phyloP scores from a whole-genome alignment of 2,113 vertebrate genomes.

The mouse (Mus musculus) region DNA sequence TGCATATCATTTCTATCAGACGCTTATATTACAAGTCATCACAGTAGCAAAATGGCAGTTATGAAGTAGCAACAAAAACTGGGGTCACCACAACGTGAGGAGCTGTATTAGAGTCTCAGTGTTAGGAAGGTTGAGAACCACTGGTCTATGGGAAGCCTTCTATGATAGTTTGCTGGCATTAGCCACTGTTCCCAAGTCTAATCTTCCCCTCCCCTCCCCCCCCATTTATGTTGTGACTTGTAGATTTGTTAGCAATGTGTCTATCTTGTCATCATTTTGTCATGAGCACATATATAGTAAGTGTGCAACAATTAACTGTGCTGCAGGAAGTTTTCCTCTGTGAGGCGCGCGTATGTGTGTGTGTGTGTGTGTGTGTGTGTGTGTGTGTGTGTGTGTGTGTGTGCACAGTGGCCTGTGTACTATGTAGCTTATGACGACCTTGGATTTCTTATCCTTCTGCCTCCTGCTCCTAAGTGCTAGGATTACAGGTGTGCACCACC shows the following conservation, averaged over 20 bases:
- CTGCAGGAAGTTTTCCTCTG: not conserved
- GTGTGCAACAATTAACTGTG: not conserved
- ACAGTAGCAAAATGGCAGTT: not conserved
- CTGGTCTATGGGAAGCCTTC: not conserved
- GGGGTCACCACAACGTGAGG: not conserved
- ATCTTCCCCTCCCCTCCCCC: not conserved
- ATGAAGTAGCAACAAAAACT: not conserved
- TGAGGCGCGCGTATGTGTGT: not conserved
- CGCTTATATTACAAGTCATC: not conserved
- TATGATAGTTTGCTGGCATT: not conserved
- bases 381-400: not conserved
- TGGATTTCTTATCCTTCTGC: not conserved
- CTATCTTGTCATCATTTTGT: not conserved
- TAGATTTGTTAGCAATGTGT: not conserved
- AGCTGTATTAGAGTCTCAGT: not conserved
- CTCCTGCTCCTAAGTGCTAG: not conserved
- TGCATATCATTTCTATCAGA: not conserved
- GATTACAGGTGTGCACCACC: not conserved
- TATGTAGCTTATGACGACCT: not conserved
- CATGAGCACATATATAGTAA: not conserved
- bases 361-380: not conserved
- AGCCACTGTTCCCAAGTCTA: not conserved
- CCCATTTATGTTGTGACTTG: not conserved
- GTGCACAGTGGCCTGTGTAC: not conserved
- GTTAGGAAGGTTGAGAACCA: not conserved